Evolutionary conservation across 1,140 invertebrate species (phyloP).

Genomic region (Acromyrmex echinatior): DNA sequence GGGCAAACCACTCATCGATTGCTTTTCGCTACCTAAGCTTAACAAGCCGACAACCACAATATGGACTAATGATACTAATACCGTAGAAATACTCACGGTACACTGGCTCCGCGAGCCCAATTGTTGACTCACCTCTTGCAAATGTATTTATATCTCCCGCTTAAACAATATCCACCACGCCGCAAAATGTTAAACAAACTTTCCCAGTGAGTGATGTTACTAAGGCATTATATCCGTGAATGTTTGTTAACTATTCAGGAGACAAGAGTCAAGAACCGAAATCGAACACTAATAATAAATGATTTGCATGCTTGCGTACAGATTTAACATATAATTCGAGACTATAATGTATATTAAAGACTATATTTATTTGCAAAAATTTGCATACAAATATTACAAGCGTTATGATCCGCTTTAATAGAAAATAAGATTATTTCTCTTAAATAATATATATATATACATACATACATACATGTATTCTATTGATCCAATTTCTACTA

Average conservation of each 20-base stretch:
- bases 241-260: slow-evolving; percentile 20
- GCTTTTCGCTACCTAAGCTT: slow-evolving; percentile 59
- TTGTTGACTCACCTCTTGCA: slow-evolving; percentile 55
- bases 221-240: slow-evolving; percentile 32
- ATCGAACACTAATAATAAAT: neutral
- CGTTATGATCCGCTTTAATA: too few species aligned
- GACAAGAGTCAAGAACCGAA: neutral
- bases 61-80: slow-evolving; percentile 63
- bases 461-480: too few species aligned
- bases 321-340: neutral
- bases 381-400: too few species aligned
- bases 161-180: slow-evolving; percentile 38
- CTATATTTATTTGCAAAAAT: too few species aligned
- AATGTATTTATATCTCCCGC: slow-evolving; percentile 56
- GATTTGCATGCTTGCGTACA: neutral
- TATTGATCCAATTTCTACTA: too few species aligned
- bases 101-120: slow-evolving; percentile 12
- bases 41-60: slow-evolving; percentile 56
- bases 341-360: neutral
- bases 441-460: too few species aligned
- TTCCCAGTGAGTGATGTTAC: slow-evolving; percentile 36
- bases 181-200: slow-evolving; percentile 53
- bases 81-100: slow-evolving; percentile 26
- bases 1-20: slow-evolving; percentile 58
- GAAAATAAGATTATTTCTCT: too few species aligned